phyloP scores from a whole-genome alignment of 1,140 invertebrate species.

The Halesus radiatus region DNA sequence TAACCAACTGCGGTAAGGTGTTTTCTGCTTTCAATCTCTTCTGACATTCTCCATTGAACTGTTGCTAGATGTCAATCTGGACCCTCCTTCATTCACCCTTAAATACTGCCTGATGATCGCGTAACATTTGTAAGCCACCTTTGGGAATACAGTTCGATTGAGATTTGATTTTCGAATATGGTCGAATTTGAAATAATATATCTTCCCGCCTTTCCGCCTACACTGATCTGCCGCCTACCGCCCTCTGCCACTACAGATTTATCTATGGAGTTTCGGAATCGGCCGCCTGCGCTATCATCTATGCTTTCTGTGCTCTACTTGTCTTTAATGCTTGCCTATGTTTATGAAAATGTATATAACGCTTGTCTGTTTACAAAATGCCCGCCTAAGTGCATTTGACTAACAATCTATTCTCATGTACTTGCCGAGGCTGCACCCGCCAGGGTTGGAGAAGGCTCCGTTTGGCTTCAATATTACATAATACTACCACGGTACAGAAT shows the following conservation, averaged over 20 bases:
- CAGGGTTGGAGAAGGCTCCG: slow-evolving; percentile 7
- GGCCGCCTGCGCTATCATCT: slow-evolving; percentile 53
- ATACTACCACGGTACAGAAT: not conserved
- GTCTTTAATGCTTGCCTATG: slow-evolving; percentile 38
- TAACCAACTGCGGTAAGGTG: slow-evolving; percentile 6
- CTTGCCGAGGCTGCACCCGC: slow-evolving; percentile 21
- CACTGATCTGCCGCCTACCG: slow-evolving; percentile 47
- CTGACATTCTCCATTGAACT: not conserved
- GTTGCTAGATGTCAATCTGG: not conserved
- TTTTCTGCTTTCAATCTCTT: not conserved
- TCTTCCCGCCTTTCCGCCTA: slow-evolving; percentile 39
- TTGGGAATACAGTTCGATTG: slow-evolving; percentile 13
- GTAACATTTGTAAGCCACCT: slow-evolving; percentile 25
- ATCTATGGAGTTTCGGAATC: slow-evolving; percentile 56
- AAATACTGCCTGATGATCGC: slow-evolving; percentile 31
- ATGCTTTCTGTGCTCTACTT: slow-evolving; percentile 41
- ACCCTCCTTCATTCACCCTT: not conserved
- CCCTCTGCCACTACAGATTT: slow-evolving; percentile 47
- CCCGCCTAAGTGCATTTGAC: slow-evolving; percentile 28
- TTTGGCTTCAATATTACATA: not conserved
- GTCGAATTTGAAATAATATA: slow-evolving; percentile 10
- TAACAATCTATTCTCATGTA: slow-evolving; percentile 37
- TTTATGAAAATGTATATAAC: slow-evolving; percentile 35
- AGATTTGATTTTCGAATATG: slow-evolving; percentile 37
- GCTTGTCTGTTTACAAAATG: slow-evolving; percentile 44